These are phyloP conservation scores for Andrena chrysosceles DNA, from an alignment of 2,888 invertebrate genomes.

Conservation along the genomic window DNA sequence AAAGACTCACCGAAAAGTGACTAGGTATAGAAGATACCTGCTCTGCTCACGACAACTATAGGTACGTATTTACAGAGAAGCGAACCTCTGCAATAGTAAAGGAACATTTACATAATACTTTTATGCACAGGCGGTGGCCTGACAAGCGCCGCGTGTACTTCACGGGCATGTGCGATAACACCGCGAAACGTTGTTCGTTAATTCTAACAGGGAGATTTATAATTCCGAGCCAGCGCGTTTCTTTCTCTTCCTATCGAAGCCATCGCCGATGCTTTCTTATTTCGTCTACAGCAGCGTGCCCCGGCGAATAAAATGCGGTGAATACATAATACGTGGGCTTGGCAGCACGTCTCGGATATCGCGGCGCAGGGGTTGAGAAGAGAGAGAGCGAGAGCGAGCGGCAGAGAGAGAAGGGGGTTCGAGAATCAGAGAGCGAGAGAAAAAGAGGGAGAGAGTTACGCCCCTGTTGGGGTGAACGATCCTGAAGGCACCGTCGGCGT, in stretches of 20 bases:
- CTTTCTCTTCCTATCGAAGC: neutral
- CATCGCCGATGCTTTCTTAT: constrained; percentile 20
- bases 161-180: constrained; percentile 11
- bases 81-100: neutral
- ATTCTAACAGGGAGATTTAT: constrained; percentile 24
- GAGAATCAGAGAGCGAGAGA: constrained; percentile 13
- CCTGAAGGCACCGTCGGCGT: constrained; percentile 75
- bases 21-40: too few relatives aligned
- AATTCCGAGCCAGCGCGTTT: neutral
- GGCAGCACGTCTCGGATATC: constrained; percentile 59
- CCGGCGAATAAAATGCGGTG: constrained; percentile 61
- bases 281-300: constrained; percentile 26
- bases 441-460: constrained; percentile 65
- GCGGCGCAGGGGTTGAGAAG: constrained; percentile 55
- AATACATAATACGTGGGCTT: constrained; percentile 73
- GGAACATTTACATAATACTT: neutral
- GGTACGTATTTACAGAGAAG: too few relatives aligned
- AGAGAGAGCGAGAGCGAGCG: constrained; percentile 39
- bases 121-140: neutral
- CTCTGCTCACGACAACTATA: too few relatives aligned
- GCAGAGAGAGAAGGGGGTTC: constrained; percentile 40
- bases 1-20: too few relatives aligned
- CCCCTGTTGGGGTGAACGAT: constrained; percentile 75
- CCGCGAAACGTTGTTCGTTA: constrained; percentile 9
- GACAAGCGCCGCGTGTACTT: neutral